Percentiles rank a stretch among this genome's conserved stretches.
These are phyloP conservation scores for Platyscapa corneri DNA, from an alignment of 1,140 invertebrate species.

Conservation along the genomic window DNA sequence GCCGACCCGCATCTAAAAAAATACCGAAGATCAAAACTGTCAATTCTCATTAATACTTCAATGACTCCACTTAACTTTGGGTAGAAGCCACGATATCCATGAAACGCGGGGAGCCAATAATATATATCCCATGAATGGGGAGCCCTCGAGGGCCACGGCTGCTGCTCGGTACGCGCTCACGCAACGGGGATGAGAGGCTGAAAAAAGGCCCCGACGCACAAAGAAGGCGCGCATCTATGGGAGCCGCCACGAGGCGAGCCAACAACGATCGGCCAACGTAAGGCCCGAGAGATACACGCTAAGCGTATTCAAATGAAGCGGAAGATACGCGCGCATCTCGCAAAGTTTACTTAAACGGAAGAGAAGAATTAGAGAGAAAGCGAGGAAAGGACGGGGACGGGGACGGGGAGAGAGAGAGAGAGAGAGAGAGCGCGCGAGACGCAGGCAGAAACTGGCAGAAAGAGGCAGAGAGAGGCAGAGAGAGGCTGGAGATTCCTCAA, in stretches of 20 bases:
- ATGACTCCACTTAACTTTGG: constrained; percentile 40
- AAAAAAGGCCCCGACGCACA: constrained; percentile 5
- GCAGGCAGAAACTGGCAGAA: too few relatives aligned
- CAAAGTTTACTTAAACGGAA: constrained; percentile 40
- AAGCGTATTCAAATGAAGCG: constrained; percentile 52
- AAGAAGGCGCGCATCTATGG: constrained; percentile 7
- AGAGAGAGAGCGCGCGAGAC: not conserved
- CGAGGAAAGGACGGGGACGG: not conserved
- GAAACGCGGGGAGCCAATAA: constrained; percentile 1
- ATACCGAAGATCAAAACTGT: constrained; percentile 35
- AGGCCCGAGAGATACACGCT: constrained; percentile 34
- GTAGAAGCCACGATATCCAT: not conserved
- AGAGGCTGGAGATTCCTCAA: constrained; percentile 21
- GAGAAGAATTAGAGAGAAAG: not conserved
- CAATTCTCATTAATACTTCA: constrained; percentile 36
- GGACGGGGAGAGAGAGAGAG: constrained; percentile 7
- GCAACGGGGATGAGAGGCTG: not conserved
- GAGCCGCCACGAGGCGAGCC: not conserved
- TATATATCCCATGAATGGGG: constrained; percentile 2
- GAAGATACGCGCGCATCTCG: constrained; percentile 45
- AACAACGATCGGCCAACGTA: constrained; percentile 2
- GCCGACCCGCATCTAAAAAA: not conserved
- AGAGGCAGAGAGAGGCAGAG: too few relatives aligned
- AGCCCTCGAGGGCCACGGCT: not conserved
- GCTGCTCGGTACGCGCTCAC: not conserved